phyloP scores from a whole-genome alignment of 2,797 vertebrate genomes.

The Rhodeus uyekii region DNA sequence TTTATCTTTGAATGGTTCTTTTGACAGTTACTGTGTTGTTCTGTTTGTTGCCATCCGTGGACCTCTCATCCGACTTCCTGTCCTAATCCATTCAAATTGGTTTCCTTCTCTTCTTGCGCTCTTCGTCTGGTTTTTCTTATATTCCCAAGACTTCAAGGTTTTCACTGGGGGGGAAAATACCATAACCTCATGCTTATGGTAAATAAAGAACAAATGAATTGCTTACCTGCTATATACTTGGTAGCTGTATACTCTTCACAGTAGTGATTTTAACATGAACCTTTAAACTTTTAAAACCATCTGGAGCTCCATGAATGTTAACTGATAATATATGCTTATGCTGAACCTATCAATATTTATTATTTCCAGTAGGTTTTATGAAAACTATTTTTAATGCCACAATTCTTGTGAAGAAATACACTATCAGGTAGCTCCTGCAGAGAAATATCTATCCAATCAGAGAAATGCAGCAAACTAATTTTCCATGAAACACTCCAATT shows the following conservation, averaged over 20 bases:
- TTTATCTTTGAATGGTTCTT: slow-evolving; percentile 39
- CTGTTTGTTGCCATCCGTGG: slow-evolving; percentile 32
- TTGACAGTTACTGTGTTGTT: slow-evolving; percentile 50
- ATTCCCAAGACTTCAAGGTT: background rate
- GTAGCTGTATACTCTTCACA: background rate
- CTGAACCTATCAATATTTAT: background rate
- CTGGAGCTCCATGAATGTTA: background rate
- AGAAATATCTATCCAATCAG: background rate
- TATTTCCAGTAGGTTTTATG: background rate
- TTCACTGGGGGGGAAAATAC: background rate
- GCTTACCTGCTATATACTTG: slow-evolving; percentile 10
- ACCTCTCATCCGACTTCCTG: slow-evolving; percentile 16
- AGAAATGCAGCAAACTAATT: background rate
- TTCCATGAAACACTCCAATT: too few species aligned
- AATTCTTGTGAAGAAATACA: background rate
- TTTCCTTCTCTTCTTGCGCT: slow-evolving; percentile 5
- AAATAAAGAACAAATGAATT: slow-evolving; percentile 8
- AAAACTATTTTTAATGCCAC: background rate
- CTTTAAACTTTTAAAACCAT: background rate
- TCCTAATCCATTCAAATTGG: slow-evolving; percentile 14
- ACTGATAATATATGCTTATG: background rate
- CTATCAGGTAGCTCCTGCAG: background rate
- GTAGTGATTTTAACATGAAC: background rate
- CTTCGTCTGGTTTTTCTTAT: background rate
- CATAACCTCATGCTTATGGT: background rate